Conservation (phyloP, 2,888 invertebrate species). For the Allolobophora icterica region DNA sequence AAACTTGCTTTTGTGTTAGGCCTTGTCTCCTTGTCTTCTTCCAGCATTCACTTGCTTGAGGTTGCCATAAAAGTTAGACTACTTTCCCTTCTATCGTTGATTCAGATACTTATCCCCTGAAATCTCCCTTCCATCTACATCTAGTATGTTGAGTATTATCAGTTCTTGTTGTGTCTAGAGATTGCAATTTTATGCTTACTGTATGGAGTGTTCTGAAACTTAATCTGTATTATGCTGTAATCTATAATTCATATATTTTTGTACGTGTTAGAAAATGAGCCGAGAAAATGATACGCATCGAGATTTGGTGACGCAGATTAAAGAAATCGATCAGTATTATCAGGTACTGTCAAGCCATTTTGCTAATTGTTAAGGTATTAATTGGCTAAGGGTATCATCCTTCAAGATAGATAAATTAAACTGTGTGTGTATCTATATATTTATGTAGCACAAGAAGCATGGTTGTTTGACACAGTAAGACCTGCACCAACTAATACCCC, state of each 20-base stretch:
- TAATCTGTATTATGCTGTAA: not conserved
- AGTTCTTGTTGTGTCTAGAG: not conserved
- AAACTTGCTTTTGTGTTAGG: not conserved
- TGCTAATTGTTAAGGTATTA: not conserved
- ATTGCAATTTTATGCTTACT: not conserved
- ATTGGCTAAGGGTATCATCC: not conserved
- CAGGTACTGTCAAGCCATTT: constrained; percentile 41
- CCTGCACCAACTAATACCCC: too few species aligned
- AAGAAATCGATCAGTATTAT: constrained; percentile 47
- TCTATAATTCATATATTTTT: not conserved
- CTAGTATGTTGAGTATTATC: not conserved
- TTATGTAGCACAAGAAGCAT: too few species aligned
- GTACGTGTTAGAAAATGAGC: constrained; percentile 14
- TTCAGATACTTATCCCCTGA: not conserved
- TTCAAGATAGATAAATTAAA: not conserved
- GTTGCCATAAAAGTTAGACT: not conserved
- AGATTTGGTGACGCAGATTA: constrained; percentile 26
- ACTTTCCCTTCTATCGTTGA: not conserved
- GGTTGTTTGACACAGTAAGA: too few species aligned
- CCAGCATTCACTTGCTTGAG: not conserved
- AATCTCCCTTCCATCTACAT: not conserved
- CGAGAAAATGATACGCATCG: not conserved
- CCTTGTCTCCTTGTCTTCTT: not conserved
- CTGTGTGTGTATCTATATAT: not conserved
- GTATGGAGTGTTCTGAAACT: not conserved